Percentiles rank a stretch among this genome's conserved stretches.
phyloP scores from a whole-genome alignment of 2,797 vertebrate species.

The Valencia hispanica region DNA sequence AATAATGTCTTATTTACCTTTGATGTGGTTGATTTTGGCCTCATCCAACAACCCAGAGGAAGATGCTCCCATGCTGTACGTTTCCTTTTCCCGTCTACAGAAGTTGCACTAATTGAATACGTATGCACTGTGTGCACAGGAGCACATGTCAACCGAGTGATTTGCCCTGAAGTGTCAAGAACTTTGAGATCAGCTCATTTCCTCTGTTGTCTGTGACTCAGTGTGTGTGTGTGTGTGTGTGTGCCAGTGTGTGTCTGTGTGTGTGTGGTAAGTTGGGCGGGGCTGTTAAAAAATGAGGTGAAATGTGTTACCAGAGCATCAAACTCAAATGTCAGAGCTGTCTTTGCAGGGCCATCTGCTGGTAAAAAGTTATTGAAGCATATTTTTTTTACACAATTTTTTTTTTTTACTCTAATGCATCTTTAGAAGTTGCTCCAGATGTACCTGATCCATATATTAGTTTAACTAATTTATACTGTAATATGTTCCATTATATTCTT shows the following conservation, averaged over 20 bases:
- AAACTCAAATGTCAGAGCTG: conserved; percentile 11
- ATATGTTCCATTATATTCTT: neutral
- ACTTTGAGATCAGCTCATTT: conserved; percentile 54
- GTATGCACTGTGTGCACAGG: conserved; percentile 2
- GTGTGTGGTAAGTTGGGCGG: conserved; percentile 39
- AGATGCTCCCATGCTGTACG: conserved; percentile 82
- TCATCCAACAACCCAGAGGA: conserved; percentile 87
- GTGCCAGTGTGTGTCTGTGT: conserved; percentile 1
- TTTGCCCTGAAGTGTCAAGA: conserved; percentile 37
- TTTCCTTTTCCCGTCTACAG: conserved; percentile 1
- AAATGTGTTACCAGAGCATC: conserved; percentile 9
- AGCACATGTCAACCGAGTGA: conserved; percentile 29
- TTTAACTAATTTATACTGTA: neutral
- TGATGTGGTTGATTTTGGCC: conserved; percentile 84
- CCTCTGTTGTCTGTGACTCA: conserved; percentile 39
- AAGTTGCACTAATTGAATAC: conserved; percentile 7
- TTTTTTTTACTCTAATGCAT: neutral
- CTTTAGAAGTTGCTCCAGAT: neutral
- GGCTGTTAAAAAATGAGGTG: conserved; percentile 7
- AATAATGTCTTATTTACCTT: conserved; percentile 75
- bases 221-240: conserved; percentile 1
- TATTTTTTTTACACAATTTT: neutral
- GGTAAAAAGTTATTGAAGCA: conserved; percentile 12
- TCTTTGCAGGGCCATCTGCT: conserved; percentile 44
- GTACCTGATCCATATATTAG: neutral